Base-by-base conservation (phyloP, 2,888 invertebrate genomes). In the Boloria euphrosyne region DNA sequence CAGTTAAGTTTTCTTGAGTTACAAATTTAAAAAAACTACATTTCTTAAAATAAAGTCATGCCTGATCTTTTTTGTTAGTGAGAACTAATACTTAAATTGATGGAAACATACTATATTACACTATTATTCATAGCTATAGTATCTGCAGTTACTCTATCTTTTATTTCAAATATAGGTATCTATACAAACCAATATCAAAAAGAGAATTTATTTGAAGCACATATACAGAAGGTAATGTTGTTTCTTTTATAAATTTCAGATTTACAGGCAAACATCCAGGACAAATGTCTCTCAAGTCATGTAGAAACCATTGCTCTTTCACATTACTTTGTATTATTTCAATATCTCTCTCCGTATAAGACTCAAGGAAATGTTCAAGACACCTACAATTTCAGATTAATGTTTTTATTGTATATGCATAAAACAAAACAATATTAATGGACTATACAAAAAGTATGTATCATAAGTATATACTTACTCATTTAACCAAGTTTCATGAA, bases 171-270 rank as follows among this genome's bases (percentile, higher is more conserved):
- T 18, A 7, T 54, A n/a, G n/a, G n/a, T n/a, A 44, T 57, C 16
- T 7, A 13, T 38, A 59, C 59, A 59, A 47, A 59, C 59, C 59
- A 49, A 59, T 49, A 59, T 59, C 49, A 38, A 50, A 49, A 17
- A 59, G 31, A 38, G 50, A 59, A 50, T 59, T 50, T 5, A 59
- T 59, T 49, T 59, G 59, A 13, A 59, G 49, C 31, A 59, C 14
- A 59, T 49, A 59, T 49, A 14, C 31, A 59, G 31, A 38, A 31
- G 31, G n/a, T 17, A 59, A 10, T 17, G 13, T 38, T 14, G 16
- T 59, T 50, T 59, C 49, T 16, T 59, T 38, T 18, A 31, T 31
- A 14, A 4, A 38, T 14, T 50, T 59, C 18, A 59, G 6, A 16
- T 59, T 59, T 7, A 6, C 6, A 18, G 59, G 59, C 38, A 59